phyloP scores from a whole-genome alignment of 2,797 vertebrate genomes.

The Poeciliopsis infans region DNA sequence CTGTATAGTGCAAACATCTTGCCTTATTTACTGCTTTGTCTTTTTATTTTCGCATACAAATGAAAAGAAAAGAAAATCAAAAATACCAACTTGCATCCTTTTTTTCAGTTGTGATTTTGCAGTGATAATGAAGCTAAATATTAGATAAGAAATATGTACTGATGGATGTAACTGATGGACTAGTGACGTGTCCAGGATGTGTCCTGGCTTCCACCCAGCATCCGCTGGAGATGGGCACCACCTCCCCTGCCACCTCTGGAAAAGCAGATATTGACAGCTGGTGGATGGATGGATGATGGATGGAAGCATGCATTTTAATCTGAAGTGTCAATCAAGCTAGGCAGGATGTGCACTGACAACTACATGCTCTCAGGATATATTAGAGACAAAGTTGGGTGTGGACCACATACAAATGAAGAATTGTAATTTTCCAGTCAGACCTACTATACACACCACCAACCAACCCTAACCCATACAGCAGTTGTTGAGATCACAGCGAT shows the following conservation, averaged over 20 bases:
- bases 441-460: background rate
- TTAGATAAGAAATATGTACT: background rate
- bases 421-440: background rate
- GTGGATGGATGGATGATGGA: background rate
- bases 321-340: background rate
- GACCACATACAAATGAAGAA: background rate
- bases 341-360: background rate
- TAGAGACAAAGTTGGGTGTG: background rate
- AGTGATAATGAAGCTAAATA: background rate
- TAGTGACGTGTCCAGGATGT: background rate
- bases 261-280: background rate
- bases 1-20: background rate
- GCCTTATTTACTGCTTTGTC: background rate
- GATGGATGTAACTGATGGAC: background rate
- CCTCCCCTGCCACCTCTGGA: background rate
- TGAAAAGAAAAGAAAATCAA: background rate
- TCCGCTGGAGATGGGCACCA: background rate
- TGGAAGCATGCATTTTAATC: slow-evolving; percentile 2
- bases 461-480: background rate
- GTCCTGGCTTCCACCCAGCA: background rate
- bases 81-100: background rate
- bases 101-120: background rate
- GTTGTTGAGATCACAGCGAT: background rate
- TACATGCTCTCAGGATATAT: background rate
- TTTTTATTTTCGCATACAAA: background rate